phyloP scores from a whole-genome alignment of 1,140 invertebrate species.

The Drosophila malerkotliana region DNA sequence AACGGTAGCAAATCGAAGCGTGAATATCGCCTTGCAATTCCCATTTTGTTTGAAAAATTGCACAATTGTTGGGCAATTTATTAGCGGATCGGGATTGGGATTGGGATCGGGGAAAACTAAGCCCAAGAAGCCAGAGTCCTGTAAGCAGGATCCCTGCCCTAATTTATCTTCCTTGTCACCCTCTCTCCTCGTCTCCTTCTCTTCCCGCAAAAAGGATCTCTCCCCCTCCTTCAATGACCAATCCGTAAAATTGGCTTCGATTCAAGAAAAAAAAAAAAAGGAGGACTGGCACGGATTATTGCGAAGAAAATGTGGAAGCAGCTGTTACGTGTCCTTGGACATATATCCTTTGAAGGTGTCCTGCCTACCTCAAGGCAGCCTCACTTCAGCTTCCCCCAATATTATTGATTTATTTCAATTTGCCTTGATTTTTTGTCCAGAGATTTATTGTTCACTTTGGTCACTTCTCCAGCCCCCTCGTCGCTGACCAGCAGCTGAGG shows the following conservation, averaged over 20 bases:
- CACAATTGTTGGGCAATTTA: constrained; percentile 77
- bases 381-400: constrained; percentile 27
- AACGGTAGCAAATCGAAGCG: constrained; percentile 73
- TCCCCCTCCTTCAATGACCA: constrained; percentile 51
- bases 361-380: background rate
- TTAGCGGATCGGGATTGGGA: constrained; percentile 29
- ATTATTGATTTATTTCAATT: constrained; percentile 67
- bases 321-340: constrained; percentile 18
- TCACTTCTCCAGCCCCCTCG: constrained; percentile 17
- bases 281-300: constrained; percentile 57
- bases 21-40: constrained; percentile 53
- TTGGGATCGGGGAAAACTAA: too few relatives aligned
- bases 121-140: background rate
- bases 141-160: constrained; percentile 26
- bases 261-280: constrained; percentile 16
- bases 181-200: background rate
- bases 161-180: constrained; percentile 58
- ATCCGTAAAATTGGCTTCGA: constrained; percentile 74
- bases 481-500: constrained; percentile 43
- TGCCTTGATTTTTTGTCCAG: constrained; percentile 22
- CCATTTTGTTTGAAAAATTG: constrained; percentile 65
- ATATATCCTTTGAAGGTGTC: background rate
- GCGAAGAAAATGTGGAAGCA: constrained; percentile 25
- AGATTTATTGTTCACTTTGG: constrained; percentile 53
- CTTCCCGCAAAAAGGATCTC: background rate